phyloP scores from a whole-genome alignment of 30 jellyfish, hydroid and myxozoan genomes.

The Hydractinia echinata region DNA sequence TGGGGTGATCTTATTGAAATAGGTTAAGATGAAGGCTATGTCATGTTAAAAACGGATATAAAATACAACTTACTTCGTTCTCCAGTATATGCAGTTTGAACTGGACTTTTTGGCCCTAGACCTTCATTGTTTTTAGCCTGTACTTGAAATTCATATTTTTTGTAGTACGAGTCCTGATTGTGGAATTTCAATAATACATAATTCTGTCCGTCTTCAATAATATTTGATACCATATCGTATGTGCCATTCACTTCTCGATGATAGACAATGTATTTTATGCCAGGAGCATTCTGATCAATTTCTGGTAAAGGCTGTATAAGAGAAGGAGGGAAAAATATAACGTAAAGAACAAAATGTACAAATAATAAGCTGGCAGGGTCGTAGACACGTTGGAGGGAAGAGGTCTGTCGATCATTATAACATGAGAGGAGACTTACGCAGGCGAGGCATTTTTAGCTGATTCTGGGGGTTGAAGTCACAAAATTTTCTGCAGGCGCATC shows the following conservation, averaged over 20 bases:
- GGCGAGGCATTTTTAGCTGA: too few relatives aligned
- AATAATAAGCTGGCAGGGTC: too few relatives aligned
- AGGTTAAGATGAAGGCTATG: too few relatives aligned
- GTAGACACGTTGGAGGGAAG: too few relatives aligned
- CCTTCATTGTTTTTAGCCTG: conserved; percentile 89
- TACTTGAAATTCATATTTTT: conserved; percentile 56
- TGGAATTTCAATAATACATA: background rate
- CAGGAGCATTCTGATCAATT: conserved; percentile 77
- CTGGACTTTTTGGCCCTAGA: conserved; percentile 79
- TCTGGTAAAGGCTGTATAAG: conserved; percentile 51
- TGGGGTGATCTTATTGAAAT: too few relatives aligned
- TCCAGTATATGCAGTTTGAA: conserved; percentile 76
- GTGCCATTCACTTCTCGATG: conserved; percentile 52
- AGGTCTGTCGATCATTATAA: too few relatives aligned
- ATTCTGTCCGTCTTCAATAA: conserved; percentile 46
- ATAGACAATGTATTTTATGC: conserved; percentile 57
- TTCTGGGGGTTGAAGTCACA: too few relatives aligned
- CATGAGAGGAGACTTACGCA: too few relatives aligned
- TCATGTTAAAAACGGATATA: background rate
- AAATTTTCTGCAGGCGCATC: too few relatives aligned
- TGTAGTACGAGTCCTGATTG: conserved; percentile 49
- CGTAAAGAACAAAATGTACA: background rate
- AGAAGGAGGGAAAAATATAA: background rate
- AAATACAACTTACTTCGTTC: conserved; percentile 69
- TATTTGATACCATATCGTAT: conserved; percentile 34